Evolutionary conservation across 2,888 invertebrate species (phyloP).

Genomic region (Agrotis clavis): DNA sequence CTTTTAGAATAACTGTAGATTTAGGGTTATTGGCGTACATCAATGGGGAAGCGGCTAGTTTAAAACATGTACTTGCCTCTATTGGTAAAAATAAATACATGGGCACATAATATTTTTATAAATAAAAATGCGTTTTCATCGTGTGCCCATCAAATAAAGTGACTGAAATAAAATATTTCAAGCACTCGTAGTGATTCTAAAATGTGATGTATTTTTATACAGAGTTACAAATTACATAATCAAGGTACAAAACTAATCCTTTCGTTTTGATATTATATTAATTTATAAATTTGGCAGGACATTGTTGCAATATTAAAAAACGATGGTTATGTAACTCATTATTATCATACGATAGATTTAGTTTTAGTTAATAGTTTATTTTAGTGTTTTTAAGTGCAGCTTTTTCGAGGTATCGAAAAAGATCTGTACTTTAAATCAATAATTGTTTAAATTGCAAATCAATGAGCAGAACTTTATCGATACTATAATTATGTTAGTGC

Average conservation of each 20-base stretch:
- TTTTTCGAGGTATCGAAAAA: constrained; percentile 26
- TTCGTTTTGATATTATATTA: constrained; percentile 58
- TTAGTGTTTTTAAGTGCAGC: constrained; percentile 41
- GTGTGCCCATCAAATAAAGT: constrained; percentile 43
- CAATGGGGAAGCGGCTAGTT: constrained; percentile 45
- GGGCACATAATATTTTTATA: constrained; percentile 53
- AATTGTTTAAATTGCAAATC: constrained; percentile 17
- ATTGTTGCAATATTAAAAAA: constrained; percentile 48
- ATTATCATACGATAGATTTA: constrained; percentile 60
- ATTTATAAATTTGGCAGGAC: constrained; percentile 54
- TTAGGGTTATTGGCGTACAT: constrained; percentile 44
- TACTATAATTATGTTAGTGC: constrained; percentile 8
- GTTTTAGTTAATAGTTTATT: constrained; percentile 53
- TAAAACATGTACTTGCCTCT: constrained; percentile 44
- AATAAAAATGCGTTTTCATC: constrained; percentile 34
- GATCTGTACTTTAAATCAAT: constrained; percentile 34
- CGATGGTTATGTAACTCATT: constrained; percentile 59
- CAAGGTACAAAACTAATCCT: constrained; percentile 53
- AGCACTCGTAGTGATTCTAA: constrained; percentile 64
- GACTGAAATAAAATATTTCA: constrained; percentile 48
- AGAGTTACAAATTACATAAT: constrained; percentile 64
- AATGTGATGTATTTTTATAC: constrained; percentile 77
- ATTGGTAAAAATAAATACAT: constrained; percentile 33
- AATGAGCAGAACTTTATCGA: constrained; percentile 18
- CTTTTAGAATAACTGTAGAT: constrained; percentile 43